Percentiles rank a stretch among this genome's conserved stretches.
Conservation (phyloP, 2,888 invertebrate genomes). For the Meandrusa payeni region DNA sequence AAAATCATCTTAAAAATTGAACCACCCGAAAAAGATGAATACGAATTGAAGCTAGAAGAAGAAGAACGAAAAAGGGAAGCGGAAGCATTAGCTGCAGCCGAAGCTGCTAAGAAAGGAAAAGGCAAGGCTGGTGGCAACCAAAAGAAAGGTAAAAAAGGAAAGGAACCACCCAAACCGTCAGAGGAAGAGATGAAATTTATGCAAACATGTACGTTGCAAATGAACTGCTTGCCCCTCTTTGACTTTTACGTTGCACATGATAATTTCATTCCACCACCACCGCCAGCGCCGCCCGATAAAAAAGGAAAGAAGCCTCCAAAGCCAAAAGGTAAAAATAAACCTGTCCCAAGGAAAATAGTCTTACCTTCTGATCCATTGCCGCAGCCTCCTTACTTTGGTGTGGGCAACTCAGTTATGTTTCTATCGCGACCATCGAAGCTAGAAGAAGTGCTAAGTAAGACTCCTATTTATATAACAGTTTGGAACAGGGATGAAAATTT, state of each 20-base stretch:
- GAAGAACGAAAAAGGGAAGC: constrained; percentile 56
- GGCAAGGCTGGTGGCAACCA: constrained; percentile 35
- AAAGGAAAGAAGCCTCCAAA: constrained; percentile 45
- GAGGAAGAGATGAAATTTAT: constrained; percentile 74
- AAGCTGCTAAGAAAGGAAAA: constrained; percentile 41
- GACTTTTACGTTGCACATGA: constrained; percentile 74
- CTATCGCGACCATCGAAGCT: constrained; percentile 64
- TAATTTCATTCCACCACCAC: constrained; percentile 67
- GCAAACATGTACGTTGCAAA: constrained; percentile 70
- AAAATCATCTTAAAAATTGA: constrained; percentile 66
- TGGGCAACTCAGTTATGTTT: constrained; percentile 68
- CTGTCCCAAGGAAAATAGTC: constrained; percentile 43
- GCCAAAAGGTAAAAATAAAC: constrained; percentile 39
- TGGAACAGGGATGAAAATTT: constrained; percentile 72
- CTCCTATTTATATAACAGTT: constrained; percentile 66
- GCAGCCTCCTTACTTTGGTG: constrained; percentile 70
- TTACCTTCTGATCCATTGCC: constrained; percentile 71
- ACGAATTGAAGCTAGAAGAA: constrained; percentile 60
- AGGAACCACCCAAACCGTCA: constrained; percentile 62
- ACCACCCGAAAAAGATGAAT: constrained; percentile 68
- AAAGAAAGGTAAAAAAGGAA: constrained; percentile 55
- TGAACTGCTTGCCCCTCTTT: constrained; percentile 67
- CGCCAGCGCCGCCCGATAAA: constrained; percentile 56
- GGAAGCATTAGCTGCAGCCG: constrained; percentile 53
- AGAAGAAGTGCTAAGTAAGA: constrained; percentile 56